Evolutionary conservation across 2,113 vertebrate genomes (phyloP).

Genomic region (Mormyrus iriodes): DNA sequence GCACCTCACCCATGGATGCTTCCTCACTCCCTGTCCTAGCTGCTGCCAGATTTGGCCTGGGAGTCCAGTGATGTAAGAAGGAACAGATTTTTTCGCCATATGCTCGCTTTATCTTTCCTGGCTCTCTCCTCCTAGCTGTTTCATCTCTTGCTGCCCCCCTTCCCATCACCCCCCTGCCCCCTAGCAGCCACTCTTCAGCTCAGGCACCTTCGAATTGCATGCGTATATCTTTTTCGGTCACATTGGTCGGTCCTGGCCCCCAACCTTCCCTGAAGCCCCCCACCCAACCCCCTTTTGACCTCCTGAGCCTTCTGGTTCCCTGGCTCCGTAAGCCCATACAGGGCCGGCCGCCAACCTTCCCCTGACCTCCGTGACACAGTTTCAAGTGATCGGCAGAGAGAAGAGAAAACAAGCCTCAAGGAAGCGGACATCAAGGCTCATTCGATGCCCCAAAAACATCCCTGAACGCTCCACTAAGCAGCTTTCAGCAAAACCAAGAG

Average conservation of each 20-base stretch:
- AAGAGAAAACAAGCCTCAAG: neutral
- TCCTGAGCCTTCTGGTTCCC: constrained; percentile 1
- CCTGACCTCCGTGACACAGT: neutral
- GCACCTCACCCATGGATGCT: neutral
- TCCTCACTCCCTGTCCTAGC: constrained; percentile 5
- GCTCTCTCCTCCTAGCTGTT: constrained; percentile 20
- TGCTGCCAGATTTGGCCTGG: constrained; percentile 25
- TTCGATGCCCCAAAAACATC: neutral
- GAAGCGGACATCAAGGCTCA: neutral
- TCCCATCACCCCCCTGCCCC: neutral
- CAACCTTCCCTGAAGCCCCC: neutral
- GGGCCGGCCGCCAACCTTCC: neutral
- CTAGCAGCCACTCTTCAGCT: neutral
- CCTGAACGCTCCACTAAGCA: neutral
- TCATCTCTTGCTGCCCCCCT: neutral
- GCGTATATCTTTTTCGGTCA: neutral
- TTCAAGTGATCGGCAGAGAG: neutral
- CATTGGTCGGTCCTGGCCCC: neutral
- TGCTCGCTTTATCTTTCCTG: constrained; percentile 30
- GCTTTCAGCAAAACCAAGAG: constrained; percentile 1
- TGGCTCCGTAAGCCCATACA: neutral
- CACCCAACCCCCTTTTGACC: neutral
- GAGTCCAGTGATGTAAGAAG: constrained; percentile 31
- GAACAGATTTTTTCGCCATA: constrained; percentile 44
- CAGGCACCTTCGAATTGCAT: neutral